These are phyloP conservation scores for Steinernema hermaphroditum DNA, from an alignment of 2,888 invertebrate genomes.

Conservation along the genomic window DNA sequence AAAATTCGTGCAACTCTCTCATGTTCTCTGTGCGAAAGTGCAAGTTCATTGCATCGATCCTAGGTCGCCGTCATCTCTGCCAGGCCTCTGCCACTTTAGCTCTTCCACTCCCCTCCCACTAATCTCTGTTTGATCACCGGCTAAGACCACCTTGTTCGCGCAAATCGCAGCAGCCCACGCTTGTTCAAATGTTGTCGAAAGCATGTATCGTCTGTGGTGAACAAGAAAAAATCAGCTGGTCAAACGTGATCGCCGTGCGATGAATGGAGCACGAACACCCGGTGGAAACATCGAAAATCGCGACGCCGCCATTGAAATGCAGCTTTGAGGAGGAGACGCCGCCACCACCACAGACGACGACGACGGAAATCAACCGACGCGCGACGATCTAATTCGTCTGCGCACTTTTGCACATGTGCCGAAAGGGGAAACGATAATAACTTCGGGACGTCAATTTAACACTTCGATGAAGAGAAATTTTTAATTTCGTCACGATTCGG, in stretches of 20 bases:
- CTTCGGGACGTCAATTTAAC: slow-evolving; percentile 18
- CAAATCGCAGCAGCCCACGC: too few species aligned
- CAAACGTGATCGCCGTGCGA: slow-evolving; percentile 6
- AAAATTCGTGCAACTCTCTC: slow-evolving; percentile 24
- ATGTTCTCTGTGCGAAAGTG: slow-evolving; percentile 12
- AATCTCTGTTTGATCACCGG: slow-evolving; percentile 20
- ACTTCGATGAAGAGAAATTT: slow-evolving; percentile 20
- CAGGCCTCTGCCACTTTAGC: background rate
- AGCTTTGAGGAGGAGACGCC: background rate
- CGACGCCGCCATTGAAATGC: background rate
- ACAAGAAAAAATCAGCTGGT: slow-evolving; percentile 8
- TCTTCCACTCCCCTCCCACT: background rate
- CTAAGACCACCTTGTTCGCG: slow-evolving; percentile 19
- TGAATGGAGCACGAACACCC: background rate
- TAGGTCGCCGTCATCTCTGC: background rate
- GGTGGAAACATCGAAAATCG: background rate
- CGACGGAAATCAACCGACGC: background rate
- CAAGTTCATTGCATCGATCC: slow-evolving; percentile 7
- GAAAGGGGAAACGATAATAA: slow-evolving; percentile 22
- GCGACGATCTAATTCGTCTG: slow-evolving; percentile 16
- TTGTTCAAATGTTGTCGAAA: too few species aligned
- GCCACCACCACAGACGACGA: too few species aligned
- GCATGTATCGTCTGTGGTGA: too few species aligned
- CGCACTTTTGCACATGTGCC: slow-evolving; percentile 17
- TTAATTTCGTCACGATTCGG: slow-evolving; percentile 12